Conservation (phyloP, 2,113 vertebrate species). For the Mesoclemmys tuberculata region DNA sequence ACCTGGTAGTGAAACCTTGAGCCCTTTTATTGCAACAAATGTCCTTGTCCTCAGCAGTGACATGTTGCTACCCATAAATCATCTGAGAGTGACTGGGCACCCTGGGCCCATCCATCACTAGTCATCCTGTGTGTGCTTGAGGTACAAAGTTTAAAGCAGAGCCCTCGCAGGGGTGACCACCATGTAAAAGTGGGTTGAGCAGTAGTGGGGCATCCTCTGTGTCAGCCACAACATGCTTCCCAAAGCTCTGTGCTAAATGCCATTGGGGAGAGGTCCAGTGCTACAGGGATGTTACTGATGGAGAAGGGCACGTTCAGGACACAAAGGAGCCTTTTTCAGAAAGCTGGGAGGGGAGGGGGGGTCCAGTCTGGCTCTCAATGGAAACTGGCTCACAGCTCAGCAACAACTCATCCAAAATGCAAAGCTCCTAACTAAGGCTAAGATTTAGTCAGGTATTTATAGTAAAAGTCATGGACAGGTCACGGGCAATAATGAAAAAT, state of each 20-base stretch:
- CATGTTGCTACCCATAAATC: slow-evolving; percentile 58
- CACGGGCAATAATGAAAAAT: too few species aligned
- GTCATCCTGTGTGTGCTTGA: neutral
- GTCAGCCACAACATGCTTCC: fast-evolving
- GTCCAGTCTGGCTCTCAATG: neutral
- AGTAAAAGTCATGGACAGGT: too few species aligned
- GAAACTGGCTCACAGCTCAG: neutral
- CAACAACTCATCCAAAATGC: neutral
- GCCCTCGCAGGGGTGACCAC: slow-evolving; percentile 61
- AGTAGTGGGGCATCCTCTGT: fast-evolving
- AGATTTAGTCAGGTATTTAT: too few species aligned
- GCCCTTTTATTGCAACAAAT: neutral
- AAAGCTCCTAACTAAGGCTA: neutral
- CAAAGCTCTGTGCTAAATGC: neutral
- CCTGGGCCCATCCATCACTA: slow-evolving; percentile 13
- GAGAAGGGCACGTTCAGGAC: neutral
- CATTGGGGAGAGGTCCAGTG: neutral
- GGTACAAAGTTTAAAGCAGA: slow-evolving; percentile 61
- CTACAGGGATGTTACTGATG: neutral
- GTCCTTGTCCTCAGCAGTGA: neutral
- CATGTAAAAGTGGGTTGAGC: neutral
- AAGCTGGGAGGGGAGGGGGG: neutral
- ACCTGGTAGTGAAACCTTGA: neutral
- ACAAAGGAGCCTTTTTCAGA: neutral
- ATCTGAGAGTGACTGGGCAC: neutral